Evolutionary conservation across 2,113 vertebrate genomes (phyloP).

Genomic region (Antechinus flavipes): DNA sequence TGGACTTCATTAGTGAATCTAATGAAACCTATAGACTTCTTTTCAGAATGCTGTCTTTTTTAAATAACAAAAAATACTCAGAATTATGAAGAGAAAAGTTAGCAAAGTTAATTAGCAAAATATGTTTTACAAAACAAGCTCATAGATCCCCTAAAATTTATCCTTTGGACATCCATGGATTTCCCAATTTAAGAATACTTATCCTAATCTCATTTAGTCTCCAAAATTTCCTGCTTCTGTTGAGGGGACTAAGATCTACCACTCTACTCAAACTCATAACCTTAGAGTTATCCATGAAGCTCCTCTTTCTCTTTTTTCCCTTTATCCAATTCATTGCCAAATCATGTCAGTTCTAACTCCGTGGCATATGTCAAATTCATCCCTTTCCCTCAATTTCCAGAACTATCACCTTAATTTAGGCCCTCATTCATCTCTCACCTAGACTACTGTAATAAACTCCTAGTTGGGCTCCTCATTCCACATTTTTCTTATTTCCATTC

Average conservation of each 20-base stretch:
- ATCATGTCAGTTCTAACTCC: not conserved
- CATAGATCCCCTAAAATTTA: not conserved
- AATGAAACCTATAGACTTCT: not conserved
- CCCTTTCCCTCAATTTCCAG: not conserved
- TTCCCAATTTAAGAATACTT: not conserved
- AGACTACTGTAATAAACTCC: not conserved
- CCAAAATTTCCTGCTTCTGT: not conserved
- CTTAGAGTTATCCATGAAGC: not conserved
- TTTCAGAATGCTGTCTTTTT: not conserved
- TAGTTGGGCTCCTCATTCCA: not conserved
- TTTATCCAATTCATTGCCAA: not conserved
- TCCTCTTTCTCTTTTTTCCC: not conserved
- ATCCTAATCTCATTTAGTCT: not conserved
- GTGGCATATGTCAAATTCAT: not conserved
- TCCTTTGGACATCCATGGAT: not conserved
- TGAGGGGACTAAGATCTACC: not conserved
- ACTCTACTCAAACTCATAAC: not conserved
- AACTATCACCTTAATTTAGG: not conserved
- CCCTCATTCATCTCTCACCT: not conserved
- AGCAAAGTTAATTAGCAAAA: not conserved
- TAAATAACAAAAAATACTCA: not conserved
- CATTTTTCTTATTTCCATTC: not conserved
- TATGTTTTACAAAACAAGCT: not conserved
- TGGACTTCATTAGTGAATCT: not conserved
- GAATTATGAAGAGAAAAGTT: not conserved